A percentile compares a stretch with the other conserved stretches of the same genome.
Conservation (phyloP, 1,140 invertebrate species). For the Diprion similis region DNA sequence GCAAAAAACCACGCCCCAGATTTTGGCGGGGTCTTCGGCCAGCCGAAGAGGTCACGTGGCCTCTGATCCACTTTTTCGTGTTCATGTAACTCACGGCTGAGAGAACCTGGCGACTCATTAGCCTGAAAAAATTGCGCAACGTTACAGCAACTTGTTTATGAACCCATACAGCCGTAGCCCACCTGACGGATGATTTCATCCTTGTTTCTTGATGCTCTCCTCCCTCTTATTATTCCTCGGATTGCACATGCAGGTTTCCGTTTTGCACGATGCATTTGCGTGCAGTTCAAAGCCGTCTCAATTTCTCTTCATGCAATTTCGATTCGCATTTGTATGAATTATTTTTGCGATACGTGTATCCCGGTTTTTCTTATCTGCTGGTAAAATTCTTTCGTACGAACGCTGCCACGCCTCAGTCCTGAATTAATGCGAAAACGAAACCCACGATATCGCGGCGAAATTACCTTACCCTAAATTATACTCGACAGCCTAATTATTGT, state of each 20-base stretch:
- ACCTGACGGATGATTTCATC: background rate
- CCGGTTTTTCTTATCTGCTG: background rate
- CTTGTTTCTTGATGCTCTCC: background rate
- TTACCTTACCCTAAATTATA: too few relatives aligned
- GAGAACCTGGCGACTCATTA: background rate
- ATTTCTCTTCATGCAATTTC: too few relatives aligned
- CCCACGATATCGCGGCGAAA: too few relatives aligned
- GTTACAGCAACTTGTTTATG: background rate
- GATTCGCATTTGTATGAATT: background rate
- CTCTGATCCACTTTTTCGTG: constrained; percentile 26
- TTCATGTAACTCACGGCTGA: background rate
- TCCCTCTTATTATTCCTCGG: constrained; percentile 9
- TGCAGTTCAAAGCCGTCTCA: too few relatives aligned
- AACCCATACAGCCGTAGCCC: background rate
- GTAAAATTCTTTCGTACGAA: too few relatives aligned
- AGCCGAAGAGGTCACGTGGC: background rate
- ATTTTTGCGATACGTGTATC: background rate
- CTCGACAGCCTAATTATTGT: too few relatives aligned
- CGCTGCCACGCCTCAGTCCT: too few relatives aligned
- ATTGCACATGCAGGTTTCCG: background rate
- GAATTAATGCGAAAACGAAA: too few relatives aligned
- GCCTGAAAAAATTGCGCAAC: background rate
- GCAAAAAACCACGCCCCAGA: constrained; percentile 23
- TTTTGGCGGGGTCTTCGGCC: constrained; percentile 19
- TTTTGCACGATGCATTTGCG: too few relatives aligned